Evolutionary conservation across 2,797 vertebrate genomes (phyloP).

Genomic region (Sebastiscus tertius): DNA sequence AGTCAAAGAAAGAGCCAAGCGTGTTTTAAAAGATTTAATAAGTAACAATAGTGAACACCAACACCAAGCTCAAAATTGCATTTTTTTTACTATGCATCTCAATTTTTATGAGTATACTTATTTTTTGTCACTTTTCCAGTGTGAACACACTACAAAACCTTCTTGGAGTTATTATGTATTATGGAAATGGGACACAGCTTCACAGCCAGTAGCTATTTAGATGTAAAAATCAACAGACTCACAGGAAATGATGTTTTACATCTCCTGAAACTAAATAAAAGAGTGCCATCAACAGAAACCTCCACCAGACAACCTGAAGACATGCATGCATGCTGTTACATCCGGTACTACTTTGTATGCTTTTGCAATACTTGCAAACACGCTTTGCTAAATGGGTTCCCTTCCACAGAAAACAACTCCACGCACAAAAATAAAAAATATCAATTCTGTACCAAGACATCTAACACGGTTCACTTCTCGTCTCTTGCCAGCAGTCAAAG

Average conservation of each 20-base stretch:
- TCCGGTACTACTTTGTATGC: neutral
- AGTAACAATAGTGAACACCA: neutral
- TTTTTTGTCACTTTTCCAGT: neutral
- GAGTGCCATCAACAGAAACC: neutral
- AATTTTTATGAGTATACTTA: too few species aligned
- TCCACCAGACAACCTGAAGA: neutral
- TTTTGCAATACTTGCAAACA: neutral
- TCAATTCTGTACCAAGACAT: neutral
- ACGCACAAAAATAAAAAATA: neutral
- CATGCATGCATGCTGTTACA: neutral
- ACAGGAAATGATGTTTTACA: neutral
- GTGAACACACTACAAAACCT: neutral
- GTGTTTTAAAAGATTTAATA: neutral
- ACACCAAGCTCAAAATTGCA: neutral
- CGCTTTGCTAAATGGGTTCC: neutral
- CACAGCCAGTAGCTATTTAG: neutral
- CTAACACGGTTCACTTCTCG: neutral
- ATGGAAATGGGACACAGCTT: neutral
- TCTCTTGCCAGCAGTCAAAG: neutral
- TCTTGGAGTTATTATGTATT: neutral
- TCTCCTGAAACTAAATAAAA: neutral
- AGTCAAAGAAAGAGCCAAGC: neutral
- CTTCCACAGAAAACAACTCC: neutral
- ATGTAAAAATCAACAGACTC: neutral
- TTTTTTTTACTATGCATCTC: too few species aligned